Base-by-base conservation (phyloP, 2,888 invertebrate species). In the Scelioninae gen. 2 region DNA sequence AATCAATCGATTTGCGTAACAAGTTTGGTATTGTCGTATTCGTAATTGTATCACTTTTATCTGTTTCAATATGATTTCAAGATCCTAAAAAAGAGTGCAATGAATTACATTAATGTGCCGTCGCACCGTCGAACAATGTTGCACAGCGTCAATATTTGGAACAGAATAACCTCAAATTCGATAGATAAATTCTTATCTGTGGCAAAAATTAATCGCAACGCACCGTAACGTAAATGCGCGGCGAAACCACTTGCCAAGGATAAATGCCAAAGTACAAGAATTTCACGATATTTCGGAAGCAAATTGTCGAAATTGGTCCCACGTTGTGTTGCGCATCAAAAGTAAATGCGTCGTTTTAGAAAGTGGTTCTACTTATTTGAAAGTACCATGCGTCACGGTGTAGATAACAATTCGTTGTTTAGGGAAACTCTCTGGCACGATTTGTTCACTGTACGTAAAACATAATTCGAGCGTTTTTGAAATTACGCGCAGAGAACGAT, bases 11-110 rank as follows among this genome's bases (percentile, higher is more conserved):
- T 35, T 13, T 60, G 16, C 13, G 48, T 63, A 45, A 35, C 64
- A 53, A 53, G 11, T 22, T 35, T 53, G 7, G 45, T 64, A 64
- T 64, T 64, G 64, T 64, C 64, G 45, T 43, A 35, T 53, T 58
- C 33, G 35, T 39, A 28, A 43, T 43, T 13, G 15, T 25, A n/a
- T 53, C 4, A 11, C 35, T n/a, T 22, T 19, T 39, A 15, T 39
- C 9, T 22, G 22, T 15, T 19, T 43, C 19, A 43, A 43, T 19
- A 31, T 22, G 46, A 46, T 31, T 33, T 31, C 18, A 7, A 43
- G 31, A 18, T 31, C 43, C 57, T 57, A 43, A 46, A 35, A 22
- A 43, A 18, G 22, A 39, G 9, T 1, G 33, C 16, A n/a, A 57
- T 43, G 10, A 57, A 46, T 35, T 10, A 58, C 6, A n/a, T 46